Evolutionary conservation across 2,888 invertebrate species (phyloP).

Genomic region (Salticus scenicus): DNA sequence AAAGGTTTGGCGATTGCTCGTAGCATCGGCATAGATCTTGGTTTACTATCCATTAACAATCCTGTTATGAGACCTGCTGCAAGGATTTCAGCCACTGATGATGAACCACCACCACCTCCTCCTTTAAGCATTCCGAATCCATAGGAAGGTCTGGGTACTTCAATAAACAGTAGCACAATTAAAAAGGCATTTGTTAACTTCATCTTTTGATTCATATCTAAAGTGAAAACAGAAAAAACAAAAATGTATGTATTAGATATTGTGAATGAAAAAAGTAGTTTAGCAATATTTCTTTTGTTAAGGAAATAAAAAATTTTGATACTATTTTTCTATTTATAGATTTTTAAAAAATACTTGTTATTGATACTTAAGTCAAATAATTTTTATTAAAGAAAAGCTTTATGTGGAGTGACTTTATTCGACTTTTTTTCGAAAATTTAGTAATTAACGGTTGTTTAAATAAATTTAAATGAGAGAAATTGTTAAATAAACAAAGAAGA

Average conservation of each 20-base stretch:
- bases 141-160: constrained; percentile 1
- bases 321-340: too few relatives aligned
- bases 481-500: too few relatives aligned
- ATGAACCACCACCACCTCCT: constrained; percentile 21
- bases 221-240: background rate
- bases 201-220: background rate
- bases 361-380: too few relatives aligned
- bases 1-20: constrained; percentile 14
- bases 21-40: background rate
- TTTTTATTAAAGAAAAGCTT: too few relatives aligned
- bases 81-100: constrained; percentile 38
- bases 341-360: too few relatives aligned
- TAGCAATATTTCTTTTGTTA: too few relatives aligned
- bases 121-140: constrained; percentile 35
- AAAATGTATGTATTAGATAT: background rate
- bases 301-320: too few relatives aligned
- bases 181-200: background rate
- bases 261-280: too few relatives aligned
- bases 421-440: too few relatives aligned
- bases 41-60: constrained; percentile 35
- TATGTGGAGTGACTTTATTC: too few relatives aligned
- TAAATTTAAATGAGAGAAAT: too few relatives aligned
- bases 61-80: constrained; percentile 52
- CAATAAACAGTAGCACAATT: background rate
- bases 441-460: too few relatives aligned